A percentile compares a stretch with the other conserved stretches of the same genome.
phyloP scores from a whole-genome alignment of 2,797 vertebrate species.

The Erpetoichthys calabaricus region DNA sequence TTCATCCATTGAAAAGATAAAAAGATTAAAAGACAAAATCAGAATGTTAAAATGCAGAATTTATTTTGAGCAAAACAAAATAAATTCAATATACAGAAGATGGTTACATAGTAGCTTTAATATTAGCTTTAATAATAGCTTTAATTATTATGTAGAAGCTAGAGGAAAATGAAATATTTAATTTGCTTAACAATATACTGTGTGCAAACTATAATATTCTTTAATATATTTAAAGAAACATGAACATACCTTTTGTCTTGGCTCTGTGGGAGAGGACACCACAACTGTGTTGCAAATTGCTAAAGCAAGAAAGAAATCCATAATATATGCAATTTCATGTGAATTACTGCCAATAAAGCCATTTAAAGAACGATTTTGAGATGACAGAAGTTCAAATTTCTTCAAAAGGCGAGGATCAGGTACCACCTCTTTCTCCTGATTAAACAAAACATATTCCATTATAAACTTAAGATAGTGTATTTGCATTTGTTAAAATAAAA shows the following conservation, averaged over 20 bases:
- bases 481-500: too few relatives aligned
- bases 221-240: not conserved
- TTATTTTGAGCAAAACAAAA: too few relatives aligned
- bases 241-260: slow-evolving; percentile 50
- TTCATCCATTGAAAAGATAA: too few relatives aligned
- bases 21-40: too few relatives aligned
- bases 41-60: too few relatives aligned
- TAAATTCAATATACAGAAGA: too few relatives aligned
- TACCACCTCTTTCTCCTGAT: slow-evolving; percentile 73
- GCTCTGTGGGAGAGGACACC: slow-evolving; percentile 66
- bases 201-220: not conserved
- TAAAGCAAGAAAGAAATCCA: slow-evolving; percentile 84
- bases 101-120: too few relatives aligned
- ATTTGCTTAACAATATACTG: too few relatives aligned
- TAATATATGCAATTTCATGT: slow-evolving; percentile 58
- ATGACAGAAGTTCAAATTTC: slow-evolving; percentile 54
- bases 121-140: too few relatives aligned
- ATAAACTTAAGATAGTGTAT: not conserved
- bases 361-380: slow-evolving; percentile 1
- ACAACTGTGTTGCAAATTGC: slow-evolving; percentile 91
- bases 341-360: slow-evolving; percentile 11
- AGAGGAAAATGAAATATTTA: too few relatives aligned
- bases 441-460: slow-evolving; percentile 16
- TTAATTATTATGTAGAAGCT: too few relatives aligned
- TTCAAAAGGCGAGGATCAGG: slow-evolving; percentile 64